These are phyloP conservation scores for Saccopteryx bilineata DNA, from an alignment of 2,113 vertebrate species.

Conservation along the genomic window DNA sequence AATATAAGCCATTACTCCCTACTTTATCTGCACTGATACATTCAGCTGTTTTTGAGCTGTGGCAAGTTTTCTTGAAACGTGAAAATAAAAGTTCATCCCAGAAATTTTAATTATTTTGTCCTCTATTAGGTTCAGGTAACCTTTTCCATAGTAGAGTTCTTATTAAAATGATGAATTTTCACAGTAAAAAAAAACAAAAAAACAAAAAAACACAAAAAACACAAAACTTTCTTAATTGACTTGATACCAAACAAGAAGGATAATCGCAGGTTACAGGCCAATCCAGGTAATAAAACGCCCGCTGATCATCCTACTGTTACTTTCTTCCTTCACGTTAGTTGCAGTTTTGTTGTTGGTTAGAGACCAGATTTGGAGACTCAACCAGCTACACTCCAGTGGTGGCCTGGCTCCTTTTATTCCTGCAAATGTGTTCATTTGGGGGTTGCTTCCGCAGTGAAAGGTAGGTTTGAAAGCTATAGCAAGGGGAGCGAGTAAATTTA, in stretches of 20 bases:
- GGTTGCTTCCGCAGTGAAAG: neutral
- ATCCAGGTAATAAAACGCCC: neutral
- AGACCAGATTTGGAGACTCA: neutral
- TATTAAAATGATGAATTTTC: constrained; percentile 18
- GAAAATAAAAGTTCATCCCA: constrained; percentile 12
- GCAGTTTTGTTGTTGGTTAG: neutral
- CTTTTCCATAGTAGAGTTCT: constrained; percentile 31
- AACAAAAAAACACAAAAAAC: no score
- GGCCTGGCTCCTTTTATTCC: neutral
- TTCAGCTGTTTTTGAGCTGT: neutral
- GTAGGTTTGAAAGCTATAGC: neutral
- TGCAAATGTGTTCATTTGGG: neutral
- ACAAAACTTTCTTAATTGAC: constrained; percentile 16
- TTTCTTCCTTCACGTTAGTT: neutral
- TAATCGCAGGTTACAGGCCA: neutral
- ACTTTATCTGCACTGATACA: neutral
- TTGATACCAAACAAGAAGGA: neutral
- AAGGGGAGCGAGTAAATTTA: neutral
- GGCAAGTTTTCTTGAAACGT: constrained; percentile 10
- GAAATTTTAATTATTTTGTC: constrained; percentile 41
- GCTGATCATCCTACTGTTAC: neutral
- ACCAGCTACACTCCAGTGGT: neutral
- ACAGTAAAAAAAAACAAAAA: neutral
- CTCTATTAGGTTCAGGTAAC: neutral
- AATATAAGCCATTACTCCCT: neutral